Evolutionary conservation across 2,797 vertebrate genomes (phyloP), one percentile per base, ranked within the genome.

Genomic region (Acanthurus leucopareius): DNA sequence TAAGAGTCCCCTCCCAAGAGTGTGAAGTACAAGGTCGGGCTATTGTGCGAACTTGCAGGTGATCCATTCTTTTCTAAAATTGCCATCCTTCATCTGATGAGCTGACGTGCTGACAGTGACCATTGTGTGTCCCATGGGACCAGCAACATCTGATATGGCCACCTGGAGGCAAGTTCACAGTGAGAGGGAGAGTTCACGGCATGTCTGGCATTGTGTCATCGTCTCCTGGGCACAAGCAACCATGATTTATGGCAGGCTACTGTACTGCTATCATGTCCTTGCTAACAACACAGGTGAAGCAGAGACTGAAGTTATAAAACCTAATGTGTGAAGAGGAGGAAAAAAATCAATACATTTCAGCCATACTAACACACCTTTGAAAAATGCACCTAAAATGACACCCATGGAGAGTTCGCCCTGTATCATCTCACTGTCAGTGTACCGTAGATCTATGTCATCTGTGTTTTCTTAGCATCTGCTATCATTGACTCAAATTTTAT

Each of bases 131-230:
- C 77, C 69, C 74, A 51, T 57, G 60, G 82, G 87, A 83, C 68
- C n/a, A 66, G 79, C 80, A 85, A 83, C 90, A 95, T 84, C 85
- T 86, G 91, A 95, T 94, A 92, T 73, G 73, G 71, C 85, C 78
- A 89, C 93, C 93, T 86, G 77, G 79, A 60, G 93, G 83, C 82
- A 72, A 77, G 87, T 87, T 87, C 88, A 86, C 63, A 77, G 77
- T 77, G 83, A 85, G 73, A 49, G 17, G 54, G 68, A 80, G 76
- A 89, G 85, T 89, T 90, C 89, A 90, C 38, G 52, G 42, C 88
- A 69, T 80, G 89, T 84, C 77, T 79, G 74, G 69, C 83, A 91
- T 90, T 86, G 90, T 88, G 75, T 69, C 68, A 49, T 61, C 53
- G 19, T 86, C 91, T 86, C 84, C 56, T 83, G 61, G 65, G 81